A percentile compares a stretch with the other conserved stretches of the same genome.
Conservation (phyloP, 2,888 invertebrate species). For the Hedya salicella region DNA sequence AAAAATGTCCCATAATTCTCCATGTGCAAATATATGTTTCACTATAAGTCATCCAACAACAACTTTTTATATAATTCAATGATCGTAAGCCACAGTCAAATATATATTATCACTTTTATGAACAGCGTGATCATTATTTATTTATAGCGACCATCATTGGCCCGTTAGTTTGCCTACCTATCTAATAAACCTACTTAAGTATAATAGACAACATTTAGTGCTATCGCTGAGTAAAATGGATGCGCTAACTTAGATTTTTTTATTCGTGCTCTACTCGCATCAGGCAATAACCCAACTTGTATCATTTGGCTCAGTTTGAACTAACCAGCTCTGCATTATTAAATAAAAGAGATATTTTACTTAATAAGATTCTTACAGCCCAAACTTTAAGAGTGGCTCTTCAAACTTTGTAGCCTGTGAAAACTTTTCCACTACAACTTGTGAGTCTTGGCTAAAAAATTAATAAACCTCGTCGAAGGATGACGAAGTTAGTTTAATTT, state of each 20-base stretch:
- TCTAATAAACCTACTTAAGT: no score
- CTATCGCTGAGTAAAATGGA: background rate
- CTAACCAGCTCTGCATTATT: constrained; percentile 5
- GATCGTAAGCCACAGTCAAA: no score
- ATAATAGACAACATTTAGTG: no score
- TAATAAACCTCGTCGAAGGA: constrained; percentile 16
- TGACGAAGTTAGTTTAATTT: constrained; percentile 24
- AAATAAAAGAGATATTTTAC: background rate
- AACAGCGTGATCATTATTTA: no score
- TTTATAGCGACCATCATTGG: no score
- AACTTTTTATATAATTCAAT: no score
- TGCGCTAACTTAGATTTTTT: background rate
- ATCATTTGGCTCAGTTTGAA: background rate
- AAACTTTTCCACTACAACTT: constrained; percentile 20
- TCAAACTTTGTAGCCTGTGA: constrained; percentile 9
- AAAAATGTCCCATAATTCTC: no score
- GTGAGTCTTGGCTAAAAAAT: constrained; percentile 13
- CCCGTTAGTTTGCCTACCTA: no score
- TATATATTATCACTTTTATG: no score
- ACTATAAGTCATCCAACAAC: no score
- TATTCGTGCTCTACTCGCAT: background rate
- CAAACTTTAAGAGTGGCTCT: constrained; percentile 19
- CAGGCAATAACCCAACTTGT: background rate
- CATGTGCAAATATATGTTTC: no score
- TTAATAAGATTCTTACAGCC: constrained; percentile 1